phyloP scores from a whole-genome alignment of 2,888 invertebrate genomes.

The Euplexia lucipara region DNA sequence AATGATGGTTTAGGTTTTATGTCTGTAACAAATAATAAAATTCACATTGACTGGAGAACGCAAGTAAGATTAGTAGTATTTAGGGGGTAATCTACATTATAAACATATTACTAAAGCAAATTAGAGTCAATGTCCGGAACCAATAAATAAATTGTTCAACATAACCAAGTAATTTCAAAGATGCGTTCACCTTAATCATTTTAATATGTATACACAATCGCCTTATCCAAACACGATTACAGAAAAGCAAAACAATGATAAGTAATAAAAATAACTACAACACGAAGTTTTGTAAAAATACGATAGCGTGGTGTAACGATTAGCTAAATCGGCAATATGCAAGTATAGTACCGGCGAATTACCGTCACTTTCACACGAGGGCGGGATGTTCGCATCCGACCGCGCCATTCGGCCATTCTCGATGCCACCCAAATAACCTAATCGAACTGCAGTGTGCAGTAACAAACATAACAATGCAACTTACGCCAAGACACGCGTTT shows the following conservation, averaged over 20 bases:
- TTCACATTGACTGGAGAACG: neutral
- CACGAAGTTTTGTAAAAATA: conserved; percentile 3
- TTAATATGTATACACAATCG: conserved; percentile 18
- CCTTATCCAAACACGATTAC: conserved; percentile 18
- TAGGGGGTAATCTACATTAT: neutral
- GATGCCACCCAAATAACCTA: conserved; percentile 13
- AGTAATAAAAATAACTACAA: conserved; percentile 18
- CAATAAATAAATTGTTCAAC: neutral
- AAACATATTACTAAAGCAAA: neutral
- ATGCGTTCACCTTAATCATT: neutral
- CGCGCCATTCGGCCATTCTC: conserved; percentile 20
- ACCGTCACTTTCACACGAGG: conserved; percentile 46
- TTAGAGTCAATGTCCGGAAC: no score
- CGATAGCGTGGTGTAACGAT: conserved; percentile 24
- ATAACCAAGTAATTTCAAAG: neutral
- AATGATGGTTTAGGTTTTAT: conserved; percentile 12
- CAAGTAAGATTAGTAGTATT: neutral
- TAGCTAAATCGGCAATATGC: conserved; percentile 22
- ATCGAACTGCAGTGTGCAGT: conserved; percentile 2
- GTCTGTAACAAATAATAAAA: neutral
- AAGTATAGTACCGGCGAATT: conserved; percentile 32
- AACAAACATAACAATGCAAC: conserved; percentile 63
- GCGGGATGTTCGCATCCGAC: conserved; percentile 53
- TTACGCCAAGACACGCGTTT: conserved; percentile 89
- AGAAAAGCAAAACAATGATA: conserved; percentile 29